phyloP scores from a whole-genome alignment of 2,797 vertebrate genomes.

The Intellagama lesueurii region DNA sequence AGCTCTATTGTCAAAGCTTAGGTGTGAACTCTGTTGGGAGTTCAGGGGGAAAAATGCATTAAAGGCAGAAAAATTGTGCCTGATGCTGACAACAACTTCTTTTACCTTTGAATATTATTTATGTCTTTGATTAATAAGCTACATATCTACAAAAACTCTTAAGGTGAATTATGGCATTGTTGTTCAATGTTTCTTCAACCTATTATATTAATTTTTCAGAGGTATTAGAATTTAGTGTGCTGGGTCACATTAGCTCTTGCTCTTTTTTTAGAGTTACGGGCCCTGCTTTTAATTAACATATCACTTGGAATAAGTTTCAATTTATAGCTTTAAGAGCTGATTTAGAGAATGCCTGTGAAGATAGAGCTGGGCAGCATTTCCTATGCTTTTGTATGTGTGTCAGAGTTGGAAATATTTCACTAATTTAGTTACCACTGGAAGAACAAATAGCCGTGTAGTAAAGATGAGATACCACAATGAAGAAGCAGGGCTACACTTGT shows the following conservation, averaged over 20 bases:
- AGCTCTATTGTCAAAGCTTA: not conserved
- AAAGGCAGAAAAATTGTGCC: not conserved
- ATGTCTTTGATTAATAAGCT: constrained; percentile 34
- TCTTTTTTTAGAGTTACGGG: not conserved
- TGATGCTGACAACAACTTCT: not conserved
- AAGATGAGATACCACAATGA: not conserved
- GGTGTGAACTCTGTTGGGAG: not conserved
- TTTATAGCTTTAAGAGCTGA: constrained; percentile 14
- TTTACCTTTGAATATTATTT: constrained; percentile 15
- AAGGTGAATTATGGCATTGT: constrained; percentile 24
- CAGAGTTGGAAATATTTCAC: not conserved
- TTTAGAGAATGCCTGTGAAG: constrained; percentile 3
- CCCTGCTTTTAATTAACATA: constrained; percentile 33
- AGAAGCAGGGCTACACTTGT: not conserved
- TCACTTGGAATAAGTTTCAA: not conserved
- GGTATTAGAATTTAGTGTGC: constrained; percentile 29
- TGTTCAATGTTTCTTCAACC: constrained; percentile 26
- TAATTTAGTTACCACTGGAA: not conserved
- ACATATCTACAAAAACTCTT: not conserved
- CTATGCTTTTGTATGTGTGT: not conserved
- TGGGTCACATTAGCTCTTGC: constrained; percentile 7
- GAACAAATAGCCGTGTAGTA: not conserved
- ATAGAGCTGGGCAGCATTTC: not conserved
- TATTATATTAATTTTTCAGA: constrained; percentile 39
- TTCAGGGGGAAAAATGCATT: not conserved